Evolutionary conservation across 2,888 invertebrate species (phyloP).

Genomic region (Gari tellinella): DNA sequence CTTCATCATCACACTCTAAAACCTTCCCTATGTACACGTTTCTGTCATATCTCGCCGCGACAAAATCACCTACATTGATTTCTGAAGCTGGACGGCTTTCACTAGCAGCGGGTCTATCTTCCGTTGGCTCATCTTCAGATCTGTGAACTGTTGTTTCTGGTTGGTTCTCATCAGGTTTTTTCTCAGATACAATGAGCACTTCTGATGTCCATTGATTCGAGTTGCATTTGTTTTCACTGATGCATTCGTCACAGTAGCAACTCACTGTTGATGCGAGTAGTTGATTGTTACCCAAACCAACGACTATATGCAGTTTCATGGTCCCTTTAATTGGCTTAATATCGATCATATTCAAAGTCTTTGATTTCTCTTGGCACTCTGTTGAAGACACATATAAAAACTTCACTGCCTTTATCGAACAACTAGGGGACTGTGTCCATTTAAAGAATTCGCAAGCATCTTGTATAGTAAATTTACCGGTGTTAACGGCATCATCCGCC

Average conservation of each 20-base stretch:
- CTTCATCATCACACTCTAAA: constrained; percentile 5
- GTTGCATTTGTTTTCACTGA: neutral
- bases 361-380: constrained; percentile 5
- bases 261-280: constrained; percentile 2
- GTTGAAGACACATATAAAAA: constrained; percentile 11
- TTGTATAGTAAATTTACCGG: constrained; percentile 28
- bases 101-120: neutral
- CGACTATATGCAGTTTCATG: constrained; percentile 36
- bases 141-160: neutral
- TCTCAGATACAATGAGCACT: too few relatives aligned
- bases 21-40: constrained; percentile 12
- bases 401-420: constrained; percentile 3
- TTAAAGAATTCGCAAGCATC: constrained; percentile 31
- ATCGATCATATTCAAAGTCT: neutral
- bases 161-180: neutral
- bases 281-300: constrained; percentile 5
- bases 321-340: constrained; percentile 38
- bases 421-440: constrained; percentile 33
- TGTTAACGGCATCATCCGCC: constrained; percentile 36
- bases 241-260: constrained; percentile 25
- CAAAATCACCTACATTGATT: neutral
- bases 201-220: constrained; percentile 1
- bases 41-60: constrained; percentile 6
- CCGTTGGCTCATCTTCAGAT: neutral
- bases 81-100: too few relatives aligned